Base-by-base conservation (phyloP, 2,888 invertebrate genomes). In the Ectobius pallidus region DNA sequence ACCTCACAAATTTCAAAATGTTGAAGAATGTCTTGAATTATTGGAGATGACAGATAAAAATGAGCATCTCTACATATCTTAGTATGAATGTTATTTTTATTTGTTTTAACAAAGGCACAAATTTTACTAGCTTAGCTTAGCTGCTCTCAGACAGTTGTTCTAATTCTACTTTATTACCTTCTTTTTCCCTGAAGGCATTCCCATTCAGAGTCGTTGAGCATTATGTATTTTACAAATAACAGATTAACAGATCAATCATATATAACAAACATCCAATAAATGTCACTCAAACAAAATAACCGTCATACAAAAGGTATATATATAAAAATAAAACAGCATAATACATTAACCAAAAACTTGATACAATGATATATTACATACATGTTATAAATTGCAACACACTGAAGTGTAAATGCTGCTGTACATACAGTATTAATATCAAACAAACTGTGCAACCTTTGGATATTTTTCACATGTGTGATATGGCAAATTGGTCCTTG, bases 361-460 rank as follows among this genome's bases (percentile, higher is more conserved):
- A 16, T 3, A 16, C 16, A 58, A 30, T 7, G 34, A n/a, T n/a
- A n/a, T 58, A 58, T 16, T 58, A 58, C 2, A n/a, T 30, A 58
- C 30, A 55, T 1, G 27, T 55, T 55, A 55, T 55, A 55, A 58
- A 58, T 30, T 58, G 58, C 11, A 58, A 58, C 30, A 14, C 30
- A 11, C 16, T 58, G 27, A 30, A 58, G 30, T 30, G 25, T n/a
- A 20, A 49, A 49, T 49, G 49, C 18, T 49, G 18, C 9, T 58
- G 27, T 58, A 58, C 22, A 58, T 34, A 34, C 6, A 58, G 27
- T 58, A 58, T 58, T 30, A 58, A 16, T 58, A 58, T 58, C 58
- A 58, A 58, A 52, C 52, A 58, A 58, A 25, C 58, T 58, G 58
- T 58, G 32, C 58, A 30, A 32, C 32, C 58, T 32, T 58, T 30